Conservation (phyloP, 1,140 invertebrate species). For the Drosophila novamexicana region DNA sequence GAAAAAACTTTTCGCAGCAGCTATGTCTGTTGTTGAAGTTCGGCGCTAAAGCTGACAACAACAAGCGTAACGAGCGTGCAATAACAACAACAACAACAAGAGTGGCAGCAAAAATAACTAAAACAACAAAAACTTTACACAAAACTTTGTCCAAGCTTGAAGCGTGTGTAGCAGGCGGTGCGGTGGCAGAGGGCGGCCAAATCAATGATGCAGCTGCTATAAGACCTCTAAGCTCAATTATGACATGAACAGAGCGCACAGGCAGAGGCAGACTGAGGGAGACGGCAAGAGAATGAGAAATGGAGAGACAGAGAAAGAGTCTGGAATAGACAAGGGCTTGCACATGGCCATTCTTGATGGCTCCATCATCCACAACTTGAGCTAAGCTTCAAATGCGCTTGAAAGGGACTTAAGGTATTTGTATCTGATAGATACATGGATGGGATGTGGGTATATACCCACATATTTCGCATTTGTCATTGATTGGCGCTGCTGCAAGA, state of each 20-base stretch:
- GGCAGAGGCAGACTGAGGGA: conserved; percentile 22
- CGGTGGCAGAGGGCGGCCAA: conserved; percentile 37
- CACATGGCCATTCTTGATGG: conserved; percentile 53
- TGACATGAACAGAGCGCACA: conserved; percentile 41
- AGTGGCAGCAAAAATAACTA: conserved; percentile 45
- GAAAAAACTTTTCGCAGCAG: conserved; percentile 68
- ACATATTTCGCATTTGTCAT: conserved; percentile 3
- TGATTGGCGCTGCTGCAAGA: background rate
- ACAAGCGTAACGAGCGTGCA: conserved; percentile 25
- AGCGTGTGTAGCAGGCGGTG: background rate
- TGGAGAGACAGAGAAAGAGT: conserved; percentile 10
- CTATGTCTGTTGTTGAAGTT: conserved; percentile 73
- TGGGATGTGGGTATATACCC: too few relatives aligned
- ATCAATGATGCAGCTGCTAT: conserved; percentile 78
- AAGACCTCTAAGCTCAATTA: conserved; percentile 78
- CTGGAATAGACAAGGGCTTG: conserved; percentile 23
- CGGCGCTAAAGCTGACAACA: conserved; percentile 44
- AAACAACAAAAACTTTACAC: conserved; percentile 54
- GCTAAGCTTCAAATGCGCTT: conserved; percentile 21
- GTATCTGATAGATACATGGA: background rate
- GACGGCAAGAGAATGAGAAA: conserved; percentile 12
- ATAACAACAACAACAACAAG: conserved; percentile 55
- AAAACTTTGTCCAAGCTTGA: conserved; percentile 50
- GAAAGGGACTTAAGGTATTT: background rate
- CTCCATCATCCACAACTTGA: conserved; percentile 51